These are phyloP conservation scores for Drosophila biarmipes DNA, from an alignment of 1,140 invertebrate species.

Conservation along the genomic window DNA sequence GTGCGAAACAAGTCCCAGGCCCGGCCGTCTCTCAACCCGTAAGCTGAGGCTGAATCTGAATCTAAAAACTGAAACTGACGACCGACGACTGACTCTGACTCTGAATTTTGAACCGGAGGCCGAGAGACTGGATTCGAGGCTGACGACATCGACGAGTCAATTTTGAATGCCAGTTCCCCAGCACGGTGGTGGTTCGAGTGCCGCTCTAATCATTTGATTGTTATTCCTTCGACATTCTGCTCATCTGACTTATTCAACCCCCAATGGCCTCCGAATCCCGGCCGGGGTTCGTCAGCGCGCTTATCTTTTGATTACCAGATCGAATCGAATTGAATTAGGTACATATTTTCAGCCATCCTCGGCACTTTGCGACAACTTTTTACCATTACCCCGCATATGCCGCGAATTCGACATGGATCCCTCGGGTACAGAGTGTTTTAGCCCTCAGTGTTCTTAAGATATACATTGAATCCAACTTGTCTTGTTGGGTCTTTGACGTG, in stretches of 20 bases:
- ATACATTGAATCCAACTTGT: neutral
- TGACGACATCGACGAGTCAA: conserved; percentile 69
- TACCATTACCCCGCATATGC: conserved; percentile 46
- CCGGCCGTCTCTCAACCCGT: conserved; percentile 9
- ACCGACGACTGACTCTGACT: conserved; percentile 10
- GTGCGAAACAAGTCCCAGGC: conserved; percentile 75
- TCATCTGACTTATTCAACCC: conserved; percentile 24
- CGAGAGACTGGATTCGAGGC: conserved; percentile 16
- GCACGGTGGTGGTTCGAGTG: conserved; percentile 51
- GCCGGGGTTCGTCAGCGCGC: conserved; percentile 25
- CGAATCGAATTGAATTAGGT: conserved; percentile 77
- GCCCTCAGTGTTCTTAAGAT: neutral
- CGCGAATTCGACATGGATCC: conserved; percentile 28
- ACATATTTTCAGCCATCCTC: conserved; percentile 46
- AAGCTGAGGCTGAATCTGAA: neutral
- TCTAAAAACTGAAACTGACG: conserved; percentile 5
- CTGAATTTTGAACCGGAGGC: conserved; percentile 10
- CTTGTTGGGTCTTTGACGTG: neutral
- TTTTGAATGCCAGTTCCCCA: conserved; percentile 73
- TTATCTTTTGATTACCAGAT: conserved; percentile 78
- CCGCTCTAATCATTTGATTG: conserved; percentile 73
- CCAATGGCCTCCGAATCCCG: conserved; percentile 7
- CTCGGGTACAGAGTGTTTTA: conserved; percentile 7
- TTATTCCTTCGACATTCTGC: conserved; percentile 72
- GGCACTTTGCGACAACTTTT: conserved; percentile 46